Evolutionary conservation across 2,113 vertebrate species (phyloP).

Genomic region (Datnioides undecimradiatus): DNA sequence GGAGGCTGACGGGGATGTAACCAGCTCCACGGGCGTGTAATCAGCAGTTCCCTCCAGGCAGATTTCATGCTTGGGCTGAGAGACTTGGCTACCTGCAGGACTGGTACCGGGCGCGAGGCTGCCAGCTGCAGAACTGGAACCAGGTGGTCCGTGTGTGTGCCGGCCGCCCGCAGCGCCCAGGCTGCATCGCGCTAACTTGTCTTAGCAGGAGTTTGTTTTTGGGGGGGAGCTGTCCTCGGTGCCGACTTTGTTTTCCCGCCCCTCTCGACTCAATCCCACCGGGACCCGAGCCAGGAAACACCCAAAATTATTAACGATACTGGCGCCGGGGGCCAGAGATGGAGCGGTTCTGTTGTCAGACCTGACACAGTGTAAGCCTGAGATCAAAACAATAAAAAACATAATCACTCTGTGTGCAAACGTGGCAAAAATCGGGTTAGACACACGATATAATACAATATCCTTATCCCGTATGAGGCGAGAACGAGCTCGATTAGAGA

Average conservation of each 20-base stretch:
- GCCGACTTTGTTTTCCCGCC: slow-evolving; percentile 7
- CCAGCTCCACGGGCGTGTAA: not conserved
- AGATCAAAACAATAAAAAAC: not conserved
- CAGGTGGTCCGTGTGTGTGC: not conserved
- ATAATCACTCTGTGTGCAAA: not conserved
- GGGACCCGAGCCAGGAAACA: not conserved
- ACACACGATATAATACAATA: no score
- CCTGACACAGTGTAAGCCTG: not conserved
- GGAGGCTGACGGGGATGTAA: not conserved
- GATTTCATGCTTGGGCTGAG: not conserved
- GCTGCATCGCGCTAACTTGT: not conserved
- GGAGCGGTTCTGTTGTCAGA: not conserved
- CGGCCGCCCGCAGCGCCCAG: not conserved
- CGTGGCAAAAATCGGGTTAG: not conserved
- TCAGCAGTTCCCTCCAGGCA: not conserved
- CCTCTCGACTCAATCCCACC: not conserved
- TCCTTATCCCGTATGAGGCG: no score
- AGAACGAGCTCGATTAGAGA: no score
- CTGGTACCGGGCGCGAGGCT: not conserved
- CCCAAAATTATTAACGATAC: not conserved
- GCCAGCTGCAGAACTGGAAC: not conserved
- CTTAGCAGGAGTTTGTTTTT: not conserved
- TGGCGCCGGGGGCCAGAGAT: not conserved
- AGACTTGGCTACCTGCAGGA: not conserved
- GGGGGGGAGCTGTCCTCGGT: slow-evolving; percentile 56